Percentiles rank a stretch among this genome's conserved stretches.
phyloP scores from a whole-genome alignment of 1,140 invertebrate species.

The Drosophila ficusphila region DNA sequence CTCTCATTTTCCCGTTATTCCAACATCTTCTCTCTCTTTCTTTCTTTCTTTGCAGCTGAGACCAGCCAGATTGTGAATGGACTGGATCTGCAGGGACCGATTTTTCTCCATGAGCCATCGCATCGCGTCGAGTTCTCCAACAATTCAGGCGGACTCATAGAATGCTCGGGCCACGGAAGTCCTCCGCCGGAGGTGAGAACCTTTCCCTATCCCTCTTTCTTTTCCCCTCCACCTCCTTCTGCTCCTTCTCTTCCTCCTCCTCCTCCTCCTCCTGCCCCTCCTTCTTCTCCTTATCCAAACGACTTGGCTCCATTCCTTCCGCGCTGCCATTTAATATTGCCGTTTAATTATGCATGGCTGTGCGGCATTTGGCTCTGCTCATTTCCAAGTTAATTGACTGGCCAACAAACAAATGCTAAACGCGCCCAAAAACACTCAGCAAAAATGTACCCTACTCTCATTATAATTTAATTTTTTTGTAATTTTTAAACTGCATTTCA shows the following conservation, averaged over 20 bases:
- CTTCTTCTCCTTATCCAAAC: background rate
- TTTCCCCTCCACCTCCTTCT: slow-evolving; percentile 7
- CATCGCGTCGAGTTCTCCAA: slow-evolving; percentile 94
- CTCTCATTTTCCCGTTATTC: slow-evolving; percentile 5
- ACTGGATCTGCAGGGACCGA: slow-evolving; percentile 91
- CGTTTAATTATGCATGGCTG: slow-evolving; percentile 75
- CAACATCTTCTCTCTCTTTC: background rate
- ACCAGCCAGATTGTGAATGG: slow-evolving; percentile 72
- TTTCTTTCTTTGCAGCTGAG: slow-evolving; percentile 55
- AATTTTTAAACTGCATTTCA: too few relatives aligned
- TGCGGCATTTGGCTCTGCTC: slow-evolving; percentile 46
- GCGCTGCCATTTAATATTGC: slow-evolving; percentile 43
- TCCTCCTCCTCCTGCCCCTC: background rate
- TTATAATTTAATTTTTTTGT: background rate
- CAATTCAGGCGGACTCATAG: slow-evolving; percentile 90
- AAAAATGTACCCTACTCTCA: background rate
- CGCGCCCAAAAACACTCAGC: slow-evolving; percentile 2
- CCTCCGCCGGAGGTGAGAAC: slow-evolving; percentile 87
- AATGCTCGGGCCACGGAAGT: slow-evolving; percentile 92
- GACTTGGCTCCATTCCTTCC: slow-evolving; percentile 11
- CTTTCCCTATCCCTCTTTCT: too few relatives aligned
- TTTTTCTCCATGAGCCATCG: slow-evolving; percentile 91
- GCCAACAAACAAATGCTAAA: slow-evolving; percentile 52
- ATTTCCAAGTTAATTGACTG: slow-evolving; percentile 75
- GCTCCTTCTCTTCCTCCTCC: background rate